These are phyloP conservation scores for Thalassarche chlororhynchos DNA, from an alignment of 2,113 vertebrate species.

Conservation along the genomic window DNA sequence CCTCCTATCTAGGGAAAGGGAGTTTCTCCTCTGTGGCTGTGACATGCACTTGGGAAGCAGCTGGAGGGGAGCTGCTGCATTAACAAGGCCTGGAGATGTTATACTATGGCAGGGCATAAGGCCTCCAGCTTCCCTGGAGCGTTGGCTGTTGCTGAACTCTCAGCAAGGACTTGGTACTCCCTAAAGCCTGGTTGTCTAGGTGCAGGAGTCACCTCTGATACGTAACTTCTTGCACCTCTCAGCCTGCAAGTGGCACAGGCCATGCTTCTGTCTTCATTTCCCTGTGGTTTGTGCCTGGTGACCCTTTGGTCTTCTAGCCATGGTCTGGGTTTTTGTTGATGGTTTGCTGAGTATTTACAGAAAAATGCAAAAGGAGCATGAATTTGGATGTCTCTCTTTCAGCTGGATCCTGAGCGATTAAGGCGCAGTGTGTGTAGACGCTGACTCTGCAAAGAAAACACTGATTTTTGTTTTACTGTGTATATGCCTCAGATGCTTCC, in stretches of 20 bases:
- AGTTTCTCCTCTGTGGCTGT: neutral
- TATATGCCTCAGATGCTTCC: slow-evolving; percentile 15
- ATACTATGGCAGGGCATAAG: rapidly evolving
- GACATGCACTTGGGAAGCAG: neutral
- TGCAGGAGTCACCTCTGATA: neutral
- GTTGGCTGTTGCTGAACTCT: neutral
- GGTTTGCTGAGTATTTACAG: neutral
- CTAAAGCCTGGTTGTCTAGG: neutral
- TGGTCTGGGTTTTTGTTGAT: neutral
- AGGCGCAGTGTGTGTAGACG: neutral
- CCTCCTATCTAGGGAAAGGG: neutral
- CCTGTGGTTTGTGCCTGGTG: neutral
- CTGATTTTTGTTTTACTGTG: neutral
- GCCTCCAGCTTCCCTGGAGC: neutral
- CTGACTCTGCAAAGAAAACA: slow-evolving; percentile 5
- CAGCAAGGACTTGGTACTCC: neutral
- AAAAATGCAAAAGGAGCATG: neutral
- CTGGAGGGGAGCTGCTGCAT: neutral
- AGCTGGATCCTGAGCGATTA: neutral
- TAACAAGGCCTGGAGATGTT: neutral
- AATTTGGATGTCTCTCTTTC: neutral
- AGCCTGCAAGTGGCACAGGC: neutral
- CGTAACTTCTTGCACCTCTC: neutral
- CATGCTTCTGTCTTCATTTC: rapidly evolving
- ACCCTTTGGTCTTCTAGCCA: neutral